Evolutionary conservation across 1,140 invertebrate species (phyloP), one percentile per base, ranked within the genome.

Genomic region (Trichonephila clavipes): DNA sequence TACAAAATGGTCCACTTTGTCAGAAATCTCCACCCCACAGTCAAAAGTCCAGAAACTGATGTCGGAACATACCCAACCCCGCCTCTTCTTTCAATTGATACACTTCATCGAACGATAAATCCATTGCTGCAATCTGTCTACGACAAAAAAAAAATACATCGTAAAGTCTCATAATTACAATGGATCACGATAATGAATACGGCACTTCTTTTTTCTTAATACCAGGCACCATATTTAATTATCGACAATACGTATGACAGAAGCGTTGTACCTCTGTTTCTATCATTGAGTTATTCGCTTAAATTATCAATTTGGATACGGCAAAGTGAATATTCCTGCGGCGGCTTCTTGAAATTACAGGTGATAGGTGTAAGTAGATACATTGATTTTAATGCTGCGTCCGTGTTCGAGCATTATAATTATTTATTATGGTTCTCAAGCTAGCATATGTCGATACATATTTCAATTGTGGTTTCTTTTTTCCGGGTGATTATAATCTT

Each of bases 301-400:
- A 61, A 87, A 87, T 87, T 87, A 87, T 87, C 85, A 87, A 64
- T 87, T 87, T 64, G 85, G n/a, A 61, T 24, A 51, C 69, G 28
- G 34, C 28, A 34, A 77, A 28, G 24, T 77, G 34, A 19, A 28
- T n/a, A 21, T 28, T n/a, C 21, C 77, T 82, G 44, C 82, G 82
- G 82, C 82, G 40, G 40, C 82, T 58, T 83, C 19, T 77, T 59
- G 19, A 83, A 83, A 83, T 59, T 59, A 83, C 82, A 58, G 40
- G 82, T 51, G 19, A 83, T 34, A 77, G 69, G 69, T 77, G 69
- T 77, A 28, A 77, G 24, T 28, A 16, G 69, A 77, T 77, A 77
- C 69, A 77, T 77, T 77, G 69, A 77, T 77, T 77, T 77, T 77
- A 77, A 77, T 77, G 69, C 69, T 28, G 16, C 4, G 24, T 77